Evolutionary conservation across 2,888 invertebrate species (phyloP).

Genomic region (Drosophila tanythrix): DNA sequence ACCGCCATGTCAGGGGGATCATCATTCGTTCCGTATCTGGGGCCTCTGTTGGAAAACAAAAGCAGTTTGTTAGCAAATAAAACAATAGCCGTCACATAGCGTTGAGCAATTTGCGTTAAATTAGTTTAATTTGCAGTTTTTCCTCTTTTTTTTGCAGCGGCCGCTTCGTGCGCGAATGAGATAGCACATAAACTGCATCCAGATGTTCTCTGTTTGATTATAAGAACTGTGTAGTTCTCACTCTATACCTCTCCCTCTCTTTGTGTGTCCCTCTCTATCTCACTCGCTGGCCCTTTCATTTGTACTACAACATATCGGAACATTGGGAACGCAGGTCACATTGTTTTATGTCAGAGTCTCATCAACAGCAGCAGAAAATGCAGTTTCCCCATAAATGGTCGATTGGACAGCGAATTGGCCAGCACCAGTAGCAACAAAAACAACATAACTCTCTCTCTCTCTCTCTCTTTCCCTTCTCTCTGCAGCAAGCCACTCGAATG

Average conservation of each 20-base stretch:
- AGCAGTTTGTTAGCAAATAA: constrained; percentile 64
- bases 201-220: constrained; percentile 58
- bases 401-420: constrained; percentile 32
- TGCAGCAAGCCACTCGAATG: constrained; percentile 4
- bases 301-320: constrained; percentile 26
- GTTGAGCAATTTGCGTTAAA: constrained; percentile 70
- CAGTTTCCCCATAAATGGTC: constrained; percentile 33
- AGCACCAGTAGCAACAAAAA: constrained; percentile 33
- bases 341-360: constrained; percentile 77
- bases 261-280: no score
- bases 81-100: constrained; percentile 56
- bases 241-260: neutral
- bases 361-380: constrained; percentile 62
- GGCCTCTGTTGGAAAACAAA: constrained; percentile 40
- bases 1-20: constrained; percentile 4
- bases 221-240: constrained; percentile 42
- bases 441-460: constrained; percentile 15
- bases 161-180: neutral
- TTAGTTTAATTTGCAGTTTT: constrained; percentile 79
- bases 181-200: constrained; percentile 15
- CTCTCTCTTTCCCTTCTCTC: neutral
- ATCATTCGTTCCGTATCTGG: constrained; percentile 1
- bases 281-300: constrained; percentile 47
- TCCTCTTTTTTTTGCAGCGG: constrained; percentile 14
- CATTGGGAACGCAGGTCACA: constrained; percentile 64